Evolutionary conservation across 2,113 vertebrate species (phyloP).

Genomic region (Acrocephalus kingi): DNA sequence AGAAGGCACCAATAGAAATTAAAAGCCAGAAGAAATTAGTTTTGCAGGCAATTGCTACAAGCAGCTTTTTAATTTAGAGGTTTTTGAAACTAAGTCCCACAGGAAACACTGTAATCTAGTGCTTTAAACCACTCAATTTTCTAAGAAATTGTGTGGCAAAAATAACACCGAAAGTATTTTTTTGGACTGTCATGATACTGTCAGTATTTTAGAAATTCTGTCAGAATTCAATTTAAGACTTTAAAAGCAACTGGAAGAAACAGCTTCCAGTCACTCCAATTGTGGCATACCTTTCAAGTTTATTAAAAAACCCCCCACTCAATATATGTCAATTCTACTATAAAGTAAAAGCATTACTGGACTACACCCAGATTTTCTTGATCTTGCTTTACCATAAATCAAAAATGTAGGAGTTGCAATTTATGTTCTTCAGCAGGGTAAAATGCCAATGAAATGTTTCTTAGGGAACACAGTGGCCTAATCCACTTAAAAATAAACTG

Average conservation of each 20-base stretch:
- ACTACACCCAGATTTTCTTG: neutral
- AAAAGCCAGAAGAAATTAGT: neutral
- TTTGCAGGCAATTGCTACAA: neutral
- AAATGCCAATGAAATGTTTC: neutral
- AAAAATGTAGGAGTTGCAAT: neutral
- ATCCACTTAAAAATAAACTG: neutral
- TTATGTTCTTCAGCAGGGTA: neutral
- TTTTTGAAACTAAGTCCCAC: neutral
- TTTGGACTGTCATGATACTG: neutral
- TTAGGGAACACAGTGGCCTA: neutral
- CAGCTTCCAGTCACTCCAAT: neutral
- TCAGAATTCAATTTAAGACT: neutral
- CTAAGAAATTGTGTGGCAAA: neutral
- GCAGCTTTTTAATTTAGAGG: neutral
- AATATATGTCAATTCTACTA: neutral
- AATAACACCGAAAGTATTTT: neutral
- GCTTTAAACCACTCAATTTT: neutral
- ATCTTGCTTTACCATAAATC: neutral
- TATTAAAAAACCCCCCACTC: neutral
- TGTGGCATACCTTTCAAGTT: neutral
- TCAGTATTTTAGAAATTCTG: neutral
- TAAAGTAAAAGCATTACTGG: conserved; percentile 38
- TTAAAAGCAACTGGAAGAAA: neutral
- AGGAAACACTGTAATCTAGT: neutral
- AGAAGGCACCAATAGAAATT: neutral